Base-by-base conservation (phyloP, 2,888 invertebrate genomes). In the Biston stratarius region DNA sequence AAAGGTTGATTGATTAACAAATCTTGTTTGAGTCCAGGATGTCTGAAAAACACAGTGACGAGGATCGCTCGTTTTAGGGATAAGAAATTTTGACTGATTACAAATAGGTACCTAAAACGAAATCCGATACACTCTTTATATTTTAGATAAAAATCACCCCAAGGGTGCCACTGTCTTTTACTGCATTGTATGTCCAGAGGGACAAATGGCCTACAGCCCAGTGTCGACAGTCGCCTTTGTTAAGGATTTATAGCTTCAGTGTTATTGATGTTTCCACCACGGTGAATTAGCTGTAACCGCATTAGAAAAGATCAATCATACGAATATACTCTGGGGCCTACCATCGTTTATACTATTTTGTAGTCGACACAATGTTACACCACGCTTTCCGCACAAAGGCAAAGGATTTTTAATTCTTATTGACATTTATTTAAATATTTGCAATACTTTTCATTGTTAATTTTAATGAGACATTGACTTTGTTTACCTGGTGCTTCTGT, bases 191-290 rank as follows among this genome's bases (percentile, higher is more conserved):
- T 45, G 58, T 38, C 52, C 55, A 11, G 55, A 47, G 15, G 48
- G 53, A 55, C 59, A 60, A 60, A 65, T 65, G 61, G 61, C 51
- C 61, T 38, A 44, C 36, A n/a, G 40, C 49, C 44, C 42, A 51
- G 42, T 48, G 49, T 49, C 53, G 53, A 44, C 52, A 40, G 61
- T 53, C 52, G 61, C 48, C 61, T 58, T 67, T 67, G 58, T 62
- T 67, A 62, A 59, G 62, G 62, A 53, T 61, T 67, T 67, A 61
- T 58, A 47, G 52, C 62, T 49, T 48, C 24, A 38, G 48, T n/a
- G 67, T 44, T 67, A 62, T 62, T 67, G 62, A 62, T 59, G 53
- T 61, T 62, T 58, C 52, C 61, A 34, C n/a, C 12, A 14, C 62
- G 47, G 48, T 48, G 53, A 42, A 59, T 67, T 55, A 67, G 42